Evolutionary conservation across 2,797 vertebrate genomes (phyloP).

Genomic region (Aplochiton taeniatus): DNA sequence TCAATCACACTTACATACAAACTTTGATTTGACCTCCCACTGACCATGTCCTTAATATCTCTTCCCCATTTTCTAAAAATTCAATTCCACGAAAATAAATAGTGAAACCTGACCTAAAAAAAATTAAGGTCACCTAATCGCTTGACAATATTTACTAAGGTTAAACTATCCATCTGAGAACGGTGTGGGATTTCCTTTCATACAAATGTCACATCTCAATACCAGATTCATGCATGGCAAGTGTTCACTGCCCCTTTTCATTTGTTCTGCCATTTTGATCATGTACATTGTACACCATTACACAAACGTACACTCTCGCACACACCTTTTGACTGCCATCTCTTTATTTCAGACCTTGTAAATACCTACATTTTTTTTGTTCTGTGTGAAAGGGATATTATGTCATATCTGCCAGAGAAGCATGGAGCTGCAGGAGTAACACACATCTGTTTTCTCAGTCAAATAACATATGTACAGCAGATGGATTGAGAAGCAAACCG

Average conservation of each 20-base stretch:
- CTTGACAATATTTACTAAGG: no score
- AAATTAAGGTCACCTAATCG: no score
- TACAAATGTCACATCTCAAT: no score
- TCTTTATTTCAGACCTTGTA: constrained; percentile 88
- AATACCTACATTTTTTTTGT: constrained; percentile 83
- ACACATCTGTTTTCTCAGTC: constrained; percentile 30
- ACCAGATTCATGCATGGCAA: no score
- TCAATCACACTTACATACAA: constrained; percentile 6
- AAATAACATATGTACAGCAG: neutral
- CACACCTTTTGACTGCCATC: constrained; percentile 32
- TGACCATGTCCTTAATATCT: no score
- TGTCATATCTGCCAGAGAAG: constrained; percentile 71
- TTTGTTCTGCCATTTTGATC: neutral
- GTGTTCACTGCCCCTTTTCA: no score
- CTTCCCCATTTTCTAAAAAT: no score
- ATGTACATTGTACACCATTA: neutral
- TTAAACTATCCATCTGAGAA: no score
- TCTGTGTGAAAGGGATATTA: constrained; percentile 62
- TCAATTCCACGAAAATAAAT: no score
- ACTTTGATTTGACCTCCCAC: no score
- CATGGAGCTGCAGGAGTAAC: constrained; percentile 61
- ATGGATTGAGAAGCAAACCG: neutral
- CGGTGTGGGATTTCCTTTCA: no score
- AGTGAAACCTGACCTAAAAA: no score
- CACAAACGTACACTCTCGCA: neutral